A percentile compares a stretch with the other conserved stretches of the same genome.
phyloP scores from a whole-genome alignment of 2,797 vertebrate genomes.

The Sebastes trivittatus region DNA sequence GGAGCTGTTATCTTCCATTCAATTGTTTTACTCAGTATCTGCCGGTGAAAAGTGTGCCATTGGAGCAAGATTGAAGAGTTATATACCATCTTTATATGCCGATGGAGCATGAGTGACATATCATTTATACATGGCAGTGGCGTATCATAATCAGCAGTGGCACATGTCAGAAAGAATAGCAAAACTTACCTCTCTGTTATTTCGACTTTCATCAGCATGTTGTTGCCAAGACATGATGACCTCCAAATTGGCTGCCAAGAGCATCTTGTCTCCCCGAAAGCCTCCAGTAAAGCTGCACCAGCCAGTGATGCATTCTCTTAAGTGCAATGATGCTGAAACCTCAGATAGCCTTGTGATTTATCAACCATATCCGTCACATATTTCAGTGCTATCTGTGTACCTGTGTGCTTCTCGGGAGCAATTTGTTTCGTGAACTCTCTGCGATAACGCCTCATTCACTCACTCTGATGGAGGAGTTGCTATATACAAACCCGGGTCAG shows the following conservation, averaged over 20 bases:
- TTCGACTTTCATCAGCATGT: background rate
- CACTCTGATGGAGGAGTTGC: slow-evolving; percentile 45
- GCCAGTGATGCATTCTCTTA: slow-evolving; percentile 4
- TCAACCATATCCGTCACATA: slow-evolving; percentile 45
- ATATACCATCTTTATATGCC: background rate
- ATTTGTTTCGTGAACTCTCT: slow-evolving; percentile 22
- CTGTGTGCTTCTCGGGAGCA: slow-evolving; percentile 32
- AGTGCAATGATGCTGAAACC: slow-evolving; percentile 23
- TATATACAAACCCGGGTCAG: slow-evolving; percentile 13
- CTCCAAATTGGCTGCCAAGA: slow-evolving; percentile 7
- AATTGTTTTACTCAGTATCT: background rate
- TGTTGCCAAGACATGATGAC: slow-evolving; percentile 6
- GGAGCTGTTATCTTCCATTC: background rate
- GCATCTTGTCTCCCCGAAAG: slow-evolving; percentile 18
- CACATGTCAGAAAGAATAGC: background rate
- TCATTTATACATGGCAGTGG: background rate
- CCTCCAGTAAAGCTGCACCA: slow-evolving; percentile 4
- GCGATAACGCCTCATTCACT: slow-evolving; percentile 41
- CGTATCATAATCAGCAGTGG: background rate
- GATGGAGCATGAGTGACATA: background rate
- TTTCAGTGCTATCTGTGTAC: slow-evolving; percentile 50
- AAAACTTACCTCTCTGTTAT: background rate
- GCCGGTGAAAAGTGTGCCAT: background rate
- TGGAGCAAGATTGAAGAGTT: background rate
- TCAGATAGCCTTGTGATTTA: slow-evolving; percentile 47